Percentiles rank a stretch among this genome's conserved stretches.
phyloP scores from a whole-genome alignment of 2,888 invertebrate genomes.

The Orchesellides sinensis region DNA sequence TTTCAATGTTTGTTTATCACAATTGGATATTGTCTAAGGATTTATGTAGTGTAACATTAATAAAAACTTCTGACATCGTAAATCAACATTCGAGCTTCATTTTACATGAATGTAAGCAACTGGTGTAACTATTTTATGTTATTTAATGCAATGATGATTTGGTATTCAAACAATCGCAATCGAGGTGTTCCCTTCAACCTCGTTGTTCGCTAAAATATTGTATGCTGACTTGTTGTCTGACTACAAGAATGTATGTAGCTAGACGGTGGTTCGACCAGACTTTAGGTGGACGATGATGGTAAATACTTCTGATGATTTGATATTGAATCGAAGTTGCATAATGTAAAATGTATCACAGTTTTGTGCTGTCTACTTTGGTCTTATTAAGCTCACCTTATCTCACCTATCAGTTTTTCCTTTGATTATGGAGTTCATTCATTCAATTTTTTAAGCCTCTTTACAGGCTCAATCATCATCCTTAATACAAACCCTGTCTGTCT shows the following conservation, averaged over 20 bases:
- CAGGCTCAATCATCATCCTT: too few species aligned
- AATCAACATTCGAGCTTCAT: background rate
- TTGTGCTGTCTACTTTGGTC: too few species aligned
- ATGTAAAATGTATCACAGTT: too few species aligned
- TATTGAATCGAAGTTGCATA: too few species aligned
- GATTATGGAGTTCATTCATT: background rate
- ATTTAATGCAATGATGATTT: background rate
- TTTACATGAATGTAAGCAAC: background rate
- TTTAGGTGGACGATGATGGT: too few species aligned
- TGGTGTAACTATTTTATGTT: background rate
- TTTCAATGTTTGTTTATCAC: background rate
- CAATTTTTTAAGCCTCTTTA: background rate
- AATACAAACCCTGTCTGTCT: background rate
- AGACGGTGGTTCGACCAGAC: background rate
- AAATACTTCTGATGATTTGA: background rate
- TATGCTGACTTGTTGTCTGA: constrained; percentile 18
- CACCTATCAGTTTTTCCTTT: background rate
- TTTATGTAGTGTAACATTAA: too few species aligned
- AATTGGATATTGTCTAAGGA: too few species aligned
- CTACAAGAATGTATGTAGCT: background rate
- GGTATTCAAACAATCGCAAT: constrained; percentile 1
- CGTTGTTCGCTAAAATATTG: constrained; percentile 21
- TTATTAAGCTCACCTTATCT: background rate
- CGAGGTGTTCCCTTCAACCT: constrained; percentile 37
- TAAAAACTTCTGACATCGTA: too few species aligned